Base-by-base conservation (phyloP, 2,888 invertebrate species). In the Idaea dimidiata region DNA sequence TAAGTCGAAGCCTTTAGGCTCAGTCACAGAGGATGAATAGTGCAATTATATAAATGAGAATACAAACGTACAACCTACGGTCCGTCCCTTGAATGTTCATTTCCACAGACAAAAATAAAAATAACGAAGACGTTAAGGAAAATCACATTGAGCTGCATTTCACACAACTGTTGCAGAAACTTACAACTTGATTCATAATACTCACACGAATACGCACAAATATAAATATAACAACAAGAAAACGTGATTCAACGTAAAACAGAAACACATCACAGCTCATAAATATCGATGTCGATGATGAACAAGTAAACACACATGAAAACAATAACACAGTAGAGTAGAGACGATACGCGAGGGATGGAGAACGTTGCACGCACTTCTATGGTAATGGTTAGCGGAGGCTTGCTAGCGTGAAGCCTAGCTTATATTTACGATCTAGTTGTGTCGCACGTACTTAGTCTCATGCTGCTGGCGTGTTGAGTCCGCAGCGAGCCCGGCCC, bases 381-480 rank as follows among this genome's bases (percentile, higher is more conserved):
- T 68, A 64, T 63, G 64, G 73, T 70, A 75, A 79, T 71, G 75
- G 75, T 78, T 77, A 76, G 76, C 71, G 70, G 66, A 67, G 65
- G 72, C 68, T 66, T 65, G 75, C 73, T 72, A 74, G 68, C 72
- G 70, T 76, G 70, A 76, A 77, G 71, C 67, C 65, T 67, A 69
- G 76, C 78, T 74, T 67, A 73, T 78, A 78, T 77, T 73, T 80
- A 80, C 68, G 77, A 81, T 82, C 77, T 81, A 82, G 82, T 83
- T 81, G 77, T 81, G 79, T 79, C 72, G 71, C 83, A 89, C 93
- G 87, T 91, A 92, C 92, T 90, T 86, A 88, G 83, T 85, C 87
- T 89, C 92, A 92, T 92, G 88, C 7, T 43, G 43, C 43, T 43
- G 43, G 43, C 43, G 72, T 78, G 85, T 81, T 86, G 86, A 82